A percentile compares a stretch with the other conserved stretches of the same genome.
Conservation (phyloP, 2,888 invertebrate species). For the Ceraclea dissimilis region DNA sequence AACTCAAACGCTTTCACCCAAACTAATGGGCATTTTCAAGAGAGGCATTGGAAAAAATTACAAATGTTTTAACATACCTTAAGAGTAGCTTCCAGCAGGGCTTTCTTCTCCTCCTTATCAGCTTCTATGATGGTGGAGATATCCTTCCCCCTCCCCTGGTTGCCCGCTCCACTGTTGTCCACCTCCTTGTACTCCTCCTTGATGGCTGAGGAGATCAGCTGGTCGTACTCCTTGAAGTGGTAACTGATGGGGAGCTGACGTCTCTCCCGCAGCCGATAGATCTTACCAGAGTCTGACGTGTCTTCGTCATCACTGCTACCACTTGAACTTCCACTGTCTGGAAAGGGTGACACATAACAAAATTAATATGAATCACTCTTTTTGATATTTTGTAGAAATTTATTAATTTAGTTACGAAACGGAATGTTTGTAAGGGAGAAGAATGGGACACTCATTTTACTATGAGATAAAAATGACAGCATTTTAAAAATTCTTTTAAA, state of each 20-base stretch:
- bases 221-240: constrained; percentile 89
- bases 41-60: no score
- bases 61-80: no score
- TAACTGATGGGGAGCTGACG: constrained; percentile 75
- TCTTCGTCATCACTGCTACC: constrained; percentile 36
- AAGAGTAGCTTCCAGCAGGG: constrained; percentile 41
- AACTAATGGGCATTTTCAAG: no score
- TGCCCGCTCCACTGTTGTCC: constrained; percentile 69
- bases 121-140: constrained; percentile 83
- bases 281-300: constrained; percentile 61
- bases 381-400: no score
- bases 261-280: constrained; percentile 78
- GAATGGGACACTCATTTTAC: no score
- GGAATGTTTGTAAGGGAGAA: no score
- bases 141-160: constrained; percentile 82
- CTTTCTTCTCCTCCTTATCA: constrained; percentile 61
- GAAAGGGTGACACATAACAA: not conserved
- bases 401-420: no score
- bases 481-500: no score
- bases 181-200: constrained; percentile 70
- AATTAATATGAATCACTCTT: no score
- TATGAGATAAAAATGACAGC: no score
- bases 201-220: constrained; percentile 89
- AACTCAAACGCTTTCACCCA: no score
- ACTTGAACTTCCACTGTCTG: constrained; percentile 29